These are phyloP conservation scores for Corydoras sp. DNA, from an alignment of 2,113 vertebrate species.

Conservation along the genomic window DNA sequence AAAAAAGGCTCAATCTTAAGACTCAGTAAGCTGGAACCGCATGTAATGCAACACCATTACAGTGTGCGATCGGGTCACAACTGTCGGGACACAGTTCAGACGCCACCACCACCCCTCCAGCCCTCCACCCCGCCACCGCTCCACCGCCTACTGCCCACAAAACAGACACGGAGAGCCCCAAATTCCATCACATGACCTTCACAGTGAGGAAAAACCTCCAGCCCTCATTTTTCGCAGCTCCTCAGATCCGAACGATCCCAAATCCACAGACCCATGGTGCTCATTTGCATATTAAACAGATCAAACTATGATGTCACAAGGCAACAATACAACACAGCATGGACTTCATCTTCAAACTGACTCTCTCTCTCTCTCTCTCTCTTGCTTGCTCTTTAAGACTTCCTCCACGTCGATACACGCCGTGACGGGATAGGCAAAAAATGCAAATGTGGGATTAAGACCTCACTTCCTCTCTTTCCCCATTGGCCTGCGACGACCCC, in stretches of 20 bases:
- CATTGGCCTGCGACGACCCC: conserved; percentile 26
- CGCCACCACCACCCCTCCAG: conserved; percentile 20
- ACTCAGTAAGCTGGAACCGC: conserved; percentile 67
- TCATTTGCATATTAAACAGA: no score
- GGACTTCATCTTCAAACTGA: not conserved
- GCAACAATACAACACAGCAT: no score
- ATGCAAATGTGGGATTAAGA: conserved; percentile 37
- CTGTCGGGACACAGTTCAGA: conserved; percentile 50
- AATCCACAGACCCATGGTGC: no score
- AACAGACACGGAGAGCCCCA: conserved; percentile 16
- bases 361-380: conserved; percentile 2
- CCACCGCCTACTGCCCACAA: conserved; percentile 38
- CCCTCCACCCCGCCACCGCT: conserved; percentile 3
- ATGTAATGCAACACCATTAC: conserved; percentile 61
- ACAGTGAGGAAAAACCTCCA: not conserved
- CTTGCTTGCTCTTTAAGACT: conserved; percentile 4
- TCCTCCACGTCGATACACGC: not conserved
- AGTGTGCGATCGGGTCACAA: conserved; percentile 53
- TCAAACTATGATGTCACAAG: no score
- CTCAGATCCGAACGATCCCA: no score
- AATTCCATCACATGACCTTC: conserved; percentile 50
- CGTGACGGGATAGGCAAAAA: not conserved
- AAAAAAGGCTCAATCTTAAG: conserved; percentile 61
- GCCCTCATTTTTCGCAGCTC: no score
- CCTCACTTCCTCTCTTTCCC: conserved; percentile 12